phyloP scores from a whole-genome alignment of 1,140 invertebrate genomes.

The Bombus ignitus region DNA sequence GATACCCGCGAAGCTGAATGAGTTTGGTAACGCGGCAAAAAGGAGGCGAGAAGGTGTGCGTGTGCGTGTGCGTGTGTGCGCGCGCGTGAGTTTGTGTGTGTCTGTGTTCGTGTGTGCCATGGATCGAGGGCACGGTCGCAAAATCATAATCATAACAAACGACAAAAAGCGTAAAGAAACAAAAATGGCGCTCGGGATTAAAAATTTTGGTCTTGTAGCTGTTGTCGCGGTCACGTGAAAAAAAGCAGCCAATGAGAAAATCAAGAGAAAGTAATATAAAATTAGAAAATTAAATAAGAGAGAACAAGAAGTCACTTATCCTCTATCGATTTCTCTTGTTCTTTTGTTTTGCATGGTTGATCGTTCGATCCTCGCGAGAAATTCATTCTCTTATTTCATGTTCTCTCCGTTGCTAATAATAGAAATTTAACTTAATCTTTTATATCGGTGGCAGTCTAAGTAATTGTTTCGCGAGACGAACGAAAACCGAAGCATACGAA shows the following conservation, averaged over 20 bases:
- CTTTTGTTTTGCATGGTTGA: background rate
- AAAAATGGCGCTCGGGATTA: slow-evolving; percentile 65
- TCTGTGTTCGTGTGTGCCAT: background rate
- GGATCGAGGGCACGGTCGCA: slow-evolving; percentile 56
- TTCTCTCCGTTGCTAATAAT: background rate
- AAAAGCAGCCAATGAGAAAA: slow-evolving; percentile 24
- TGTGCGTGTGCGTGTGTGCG: background rate
- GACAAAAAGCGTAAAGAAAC: slow-evolving; percentile 73
- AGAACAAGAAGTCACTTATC: background rate
- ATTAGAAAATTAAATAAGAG: slow-evolving; percentile 42
- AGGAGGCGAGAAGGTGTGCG: slow-evolving; percentile 27
- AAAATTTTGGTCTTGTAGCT: slow-evolving; percentile 39
- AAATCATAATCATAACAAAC: slow-evolving; percentile 68
- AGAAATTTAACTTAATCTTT: background rate
- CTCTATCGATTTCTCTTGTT: background rate
- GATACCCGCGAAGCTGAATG: slow-evolving; percentile 43
- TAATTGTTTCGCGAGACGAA: slow-evolving; percentile 4
- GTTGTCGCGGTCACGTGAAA: slow-evolving; percentile 25
- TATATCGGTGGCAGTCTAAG: background rate
- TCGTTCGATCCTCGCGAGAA: slow-evolving; percentile 1
- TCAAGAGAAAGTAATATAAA: slow-evolving; percentile 11
- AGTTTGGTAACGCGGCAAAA: slow-evolving; percentile 35
- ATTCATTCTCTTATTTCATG: background rate
- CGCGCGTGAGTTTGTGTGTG: background rate
- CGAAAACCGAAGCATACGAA: background rate